These are phyloP conservation scores for Prunella fulvescens DNA, from an alignment of 2,113 vertebrate species.

Conservation along the genomic window DNA sequence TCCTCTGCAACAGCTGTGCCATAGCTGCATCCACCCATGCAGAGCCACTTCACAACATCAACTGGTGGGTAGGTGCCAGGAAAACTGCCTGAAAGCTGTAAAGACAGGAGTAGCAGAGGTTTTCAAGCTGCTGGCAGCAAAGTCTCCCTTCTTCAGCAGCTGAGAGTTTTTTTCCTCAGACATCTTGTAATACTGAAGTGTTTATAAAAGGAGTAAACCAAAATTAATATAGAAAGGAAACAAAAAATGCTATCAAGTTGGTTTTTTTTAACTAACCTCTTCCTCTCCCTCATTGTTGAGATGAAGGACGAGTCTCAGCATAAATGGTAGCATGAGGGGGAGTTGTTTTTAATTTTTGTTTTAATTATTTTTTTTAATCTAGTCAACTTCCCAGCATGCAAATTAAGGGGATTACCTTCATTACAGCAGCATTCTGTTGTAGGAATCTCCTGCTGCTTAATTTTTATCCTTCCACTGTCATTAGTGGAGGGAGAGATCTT, in stretches of 20 bases:
- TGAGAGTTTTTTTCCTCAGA: background rate
- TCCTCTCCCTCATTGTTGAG: background rate
- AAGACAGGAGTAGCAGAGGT: background rate
- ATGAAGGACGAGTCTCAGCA: background rate
- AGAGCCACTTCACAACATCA: background rate
- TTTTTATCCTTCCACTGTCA: background rate
- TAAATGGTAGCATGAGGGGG: background rate
- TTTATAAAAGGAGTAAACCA: background rate
- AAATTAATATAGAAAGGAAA: background rate
- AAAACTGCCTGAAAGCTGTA: background rate
- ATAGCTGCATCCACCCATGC: background rate
- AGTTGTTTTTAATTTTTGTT: background rate
- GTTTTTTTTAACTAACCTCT: background rate
- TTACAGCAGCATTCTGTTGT: background rate
- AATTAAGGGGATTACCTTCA: background rate
- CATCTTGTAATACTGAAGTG: background rate
- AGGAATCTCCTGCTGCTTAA: background rate
- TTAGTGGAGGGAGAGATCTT: background rate
- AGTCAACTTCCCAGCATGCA: background rate
- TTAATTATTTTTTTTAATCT: background rate
- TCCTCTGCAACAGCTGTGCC: constrained; percentile 12
- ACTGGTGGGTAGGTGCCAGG: background rate
- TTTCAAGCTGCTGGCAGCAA: background rate
- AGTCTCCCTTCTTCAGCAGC: background rate
- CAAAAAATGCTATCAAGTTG: background rate